These are phyloP conservation scores for Saccostrea glomerata DNA, from an alignment of 1,140 invertebrate species.

Conservation along the genomic window DNA sequence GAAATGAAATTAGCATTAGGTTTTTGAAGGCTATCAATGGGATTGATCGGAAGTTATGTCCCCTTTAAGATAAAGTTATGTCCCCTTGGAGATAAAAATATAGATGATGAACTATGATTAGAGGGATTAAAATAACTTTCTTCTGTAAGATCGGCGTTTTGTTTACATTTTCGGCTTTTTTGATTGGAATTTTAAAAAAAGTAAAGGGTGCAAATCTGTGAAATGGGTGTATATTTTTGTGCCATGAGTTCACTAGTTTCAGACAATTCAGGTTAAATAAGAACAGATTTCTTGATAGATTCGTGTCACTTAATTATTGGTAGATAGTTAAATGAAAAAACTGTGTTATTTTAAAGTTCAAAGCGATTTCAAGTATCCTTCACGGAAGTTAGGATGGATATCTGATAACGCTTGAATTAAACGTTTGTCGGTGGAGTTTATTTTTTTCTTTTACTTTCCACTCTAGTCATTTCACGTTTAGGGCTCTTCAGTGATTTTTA, in stretches of 20 bases:
- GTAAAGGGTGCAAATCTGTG: not conserved
- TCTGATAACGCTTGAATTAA: constrained; percentile 22
- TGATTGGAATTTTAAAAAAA: not conserved
- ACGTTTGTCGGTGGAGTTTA: not conserved
- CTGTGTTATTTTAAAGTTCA: constrained; percentile 14
- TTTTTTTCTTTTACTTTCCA: not conserved
- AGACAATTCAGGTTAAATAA: not conserved
- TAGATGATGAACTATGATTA: not conserved
- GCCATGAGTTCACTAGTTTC: not conserved
- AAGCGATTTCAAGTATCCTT: constrained; percentile 31
- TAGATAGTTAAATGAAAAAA: constrained; percentile 37
- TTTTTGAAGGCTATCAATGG: not conserved
- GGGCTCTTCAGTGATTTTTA: not conserved
- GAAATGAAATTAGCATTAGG: not conserved
- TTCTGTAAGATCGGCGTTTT: not conserved
- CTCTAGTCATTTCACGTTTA: not conserved
- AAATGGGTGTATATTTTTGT: too few species aligned
- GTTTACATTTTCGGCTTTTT: not conserved
- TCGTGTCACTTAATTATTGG: constrained; percentile 22
- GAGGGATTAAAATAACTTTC: too few species aligned
- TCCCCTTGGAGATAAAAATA: not conserved
- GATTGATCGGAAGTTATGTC: constrained; percentile 27
- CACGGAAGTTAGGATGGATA: constrained; percentile 5
- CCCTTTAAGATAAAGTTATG: constrained; percentile 24
- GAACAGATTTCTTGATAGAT: constrained; percentile 22